Conservation (phyloP, 2,113 vertebrate genomes). For the Panurus biarmicus region DNA sequence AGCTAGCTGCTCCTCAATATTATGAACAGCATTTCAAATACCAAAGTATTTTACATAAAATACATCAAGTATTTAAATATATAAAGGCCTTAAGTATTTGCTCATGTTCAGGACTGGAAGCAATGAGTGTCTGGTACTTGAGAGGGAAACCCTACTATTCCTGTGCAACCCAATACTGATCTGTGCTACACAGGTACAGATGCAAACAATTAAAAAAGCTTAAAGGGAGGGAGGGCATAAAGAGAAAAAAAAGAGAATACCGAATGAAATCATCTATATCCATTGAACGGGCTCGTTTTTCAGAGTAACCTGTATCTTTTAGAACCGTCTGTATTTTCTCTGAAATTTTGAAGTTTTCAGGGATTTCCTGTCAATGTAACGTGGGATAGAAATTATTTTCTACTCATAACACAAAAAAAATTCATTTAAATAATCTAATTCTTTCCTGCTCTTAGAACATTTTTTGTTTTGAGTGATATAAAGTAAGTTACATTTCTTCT, state of each 20-base stretch:
- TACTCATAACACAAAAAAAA: background rate
- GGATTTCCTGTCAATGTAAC: conserved; percentile 78
- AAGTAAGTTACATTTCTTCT: background rate
- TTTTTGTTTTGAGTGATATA: background rate
- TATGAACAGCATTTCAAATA: background rate
- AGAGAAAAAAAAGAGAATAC: conserved; percentile 69
- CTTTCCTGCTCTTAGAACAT: background rate
- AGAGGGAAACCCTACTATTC: background rate
- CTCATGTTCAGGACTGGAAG: background rate
- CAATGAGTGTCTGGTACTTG: background rate
- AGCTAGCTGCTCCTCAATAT: background rate
- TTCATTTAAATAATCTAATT: background rate
- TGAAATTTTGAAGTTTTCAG: conserved; percentile 86
- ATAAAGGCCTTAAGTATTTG: background rate
- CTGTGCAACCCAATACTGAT: background rate
- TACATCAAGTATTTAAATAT: too few species aligned
- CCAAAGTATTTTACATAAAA: too few species aligned
- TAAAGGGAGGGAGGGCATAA: background rate
- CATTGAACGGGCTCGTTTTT: conserved; percentile 91
- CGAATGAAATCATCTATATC: conserved; percentile 97
- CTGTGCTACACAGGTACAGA: background rate
- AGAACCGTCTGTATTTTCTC: conserved; percentile 86
- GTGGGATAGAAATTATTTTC: conserved; percentile 19
- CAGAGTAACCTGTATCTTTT: conserved; percentile 79
- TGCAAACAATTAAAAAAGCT: background rate